These are phyloP conservation scores for Aphelenchoides avenae DNA, from an alignment of 1,140 invertebrate genomes.

Conservation along the genomic window DNA sequence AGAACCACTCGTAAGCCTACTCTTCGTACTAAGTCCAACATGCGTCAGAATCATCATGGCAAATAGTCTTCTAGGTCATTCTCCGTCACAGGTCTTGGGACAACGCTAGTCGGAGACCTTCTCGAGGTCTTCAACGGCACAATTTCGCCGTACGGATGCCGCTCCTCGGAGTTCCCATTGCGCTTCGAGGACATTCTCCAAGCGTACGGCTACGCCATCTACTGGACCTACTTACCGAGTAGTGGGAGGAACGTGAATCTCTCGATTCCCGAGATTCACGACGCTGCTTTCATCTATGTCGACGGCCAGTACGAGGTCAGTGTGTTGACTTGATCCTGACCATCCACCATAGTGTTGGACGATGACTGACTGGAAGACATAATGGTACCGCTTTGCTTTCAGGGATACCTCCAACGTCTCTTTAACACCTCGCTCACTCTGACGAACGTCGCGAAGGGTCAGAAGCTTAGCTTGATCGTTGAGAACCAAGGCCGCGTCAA, in stretches of 20 bases:
- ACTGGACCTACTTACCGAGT: too few relatives aligned
- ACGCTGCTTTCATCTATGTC: constrained; percentile 29
- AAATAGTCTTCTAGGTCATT: too few relatives aligned
- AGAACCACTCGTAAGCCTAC: constrained; percentile 29
- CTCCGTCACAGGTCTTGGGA: constrained; percentile 7
- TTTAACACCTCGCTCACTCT: too few relatives aligned
- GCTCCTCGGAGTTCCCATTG: constrained; percentile 25
- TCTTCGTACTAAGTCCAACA: neutral
- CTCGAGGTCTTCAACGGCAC: constrained; percentile 17
- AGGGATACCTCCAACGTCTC: too few relatives aligned
- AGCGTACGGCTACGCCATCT: constrained; percentile 20
- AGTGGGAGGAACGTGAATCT: too few relatives aligned
- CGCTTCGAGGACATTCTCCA: constrained; percentile 25
- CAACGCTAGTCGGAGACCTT: constrained; percentile 17
- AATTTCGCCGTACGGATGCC: constrained; percentile 15
- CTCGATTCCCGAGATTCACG: constrained; percentile 8
- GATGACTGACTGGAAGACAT: too few relatives aligned
- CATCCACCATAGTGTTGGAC: too few relatives aligned
- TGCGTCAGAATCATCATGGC: neutral
- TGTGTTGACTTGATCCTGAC: too few relatives aligned
- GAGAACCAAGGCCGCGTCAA: too few relatives aligned
- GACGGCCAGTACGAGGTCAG: constrained; percentile 23
- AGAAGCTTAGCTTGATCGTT: too few relatives aligned
- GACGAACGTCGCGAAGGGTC: too few relatives aligned
- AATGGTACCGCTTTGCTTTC: too few relatives aligned